Conservation (phyloP, 2,113 vertebrate species). For the Circaetus cinerascens region DNA sequence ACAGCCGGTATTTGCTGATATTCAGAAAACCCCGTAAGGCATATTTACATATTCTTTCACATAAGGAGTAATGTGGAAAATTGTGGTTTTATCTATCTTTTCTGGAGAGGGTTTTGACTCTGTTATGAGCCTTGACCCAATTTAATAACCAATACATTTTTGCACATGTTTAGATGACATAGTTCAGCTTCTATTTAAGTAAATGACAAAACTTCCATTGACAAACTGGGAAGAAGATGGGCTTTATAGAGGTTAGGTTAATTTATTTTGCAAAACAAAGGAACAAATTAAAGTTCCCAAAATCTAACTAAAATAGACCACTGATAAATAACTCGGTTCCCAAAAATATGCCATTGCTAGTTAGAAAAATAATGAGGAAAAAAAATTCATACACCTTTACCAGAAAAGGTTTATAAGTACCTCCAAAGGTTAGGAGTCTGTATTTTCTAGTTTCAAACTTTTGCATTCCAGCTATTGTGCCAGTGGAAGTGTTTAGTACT, state of each 20-base stretch:
- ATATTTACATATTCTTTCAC: constrained; percentile 11
- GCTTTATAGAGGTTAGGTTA: neutral
- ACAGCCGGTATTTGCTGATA: constrained; percentile 11
- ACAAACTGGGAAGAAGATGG: neutral
- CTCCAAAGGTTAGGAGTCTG: neutral
- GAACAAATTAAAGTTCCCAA: neutral
- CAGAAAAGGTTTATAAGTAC: neutral
- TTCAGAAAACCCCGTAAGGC: neutral
- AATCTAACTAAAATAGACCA: neutral
- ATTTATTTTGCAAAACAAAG: neutral
- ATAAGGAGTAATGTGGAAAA: neutral
- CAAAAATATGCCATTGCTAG: neutral
- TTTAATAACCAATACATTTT: neutral
- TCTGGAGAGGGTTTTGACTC: neutral
- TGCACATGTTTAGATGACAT: neutral
- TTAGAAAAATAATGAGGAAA: neutral
- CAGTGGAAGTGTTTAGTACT: constrained; percentile 28
- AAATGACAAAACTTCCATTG: neutral
- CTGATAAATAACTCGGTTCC: neutral
- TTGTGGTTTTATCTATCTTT: neutral
- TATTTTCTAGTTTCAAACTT: neutral
- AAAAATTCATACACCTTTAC: neutral
- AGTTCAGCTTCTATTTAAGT: neutral
- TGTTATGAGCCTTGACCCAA: neutral
- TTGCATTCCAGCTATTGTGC: neutral